phyloP scores from a whole-genome alignment of 2,113 vertebrate species.

The Scomber japonicus region DNA sequence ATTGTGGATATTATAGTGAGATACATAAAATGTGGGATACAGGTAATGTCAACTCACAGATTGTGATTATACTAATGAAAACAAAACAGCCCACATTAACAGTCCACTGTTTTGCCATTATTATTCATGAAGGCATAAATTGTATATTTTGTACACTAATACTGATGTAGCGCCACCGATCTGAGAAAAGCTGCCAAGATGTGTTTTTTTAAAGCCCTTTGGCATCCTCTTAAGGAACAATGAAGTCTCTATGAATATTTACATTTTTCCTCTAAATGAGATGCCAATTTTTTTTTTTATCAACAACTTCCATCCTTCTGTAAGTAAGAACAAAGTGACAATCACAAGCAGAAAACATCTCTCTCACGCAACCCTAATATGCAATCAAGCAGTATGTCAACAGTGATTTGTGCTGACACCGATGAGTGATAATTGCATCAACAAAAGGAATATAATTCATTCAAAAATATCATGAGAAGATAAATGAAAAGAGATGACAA shows the following conservation, averaged over 20 bases:
- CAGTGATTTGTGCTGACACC: constrained; percentile 67
- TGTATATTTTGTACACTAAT: constrained; percentile 42
- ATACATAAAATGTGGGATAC: background rate
- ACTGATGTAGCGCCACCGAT: constrained; percentile 47
- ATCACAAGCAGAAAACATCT: constrained; percentile 56
- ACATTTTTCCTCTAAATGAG: constrained; percentile 54
- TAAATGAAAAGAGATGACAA: constrained; percentile 45
- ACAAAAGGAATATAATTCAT: constrained; percentile 64
- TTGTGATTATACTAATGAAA: constrained; percentile 23
- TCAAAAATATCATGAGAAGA: constrained; percentile 49
- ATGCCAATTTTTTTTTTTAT: constrained; percentile 64
- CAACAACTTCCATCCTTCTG: constrained; percentile 61
- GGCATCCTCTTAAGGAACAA: constrained; percentile 55
- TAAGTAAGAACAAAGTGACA: constrained; percentile 58
- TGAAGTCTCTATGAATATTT: constrained; percentile 59
- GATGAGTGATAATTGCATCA: constrained; percentile 65
- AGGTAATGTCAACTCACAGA: constrained; percentile 15
- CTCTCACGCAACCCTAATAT: constrained; percentile 53
- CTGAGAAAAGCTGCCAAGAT: constrained; percentile 50
- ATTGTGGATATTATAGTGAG: background rate
- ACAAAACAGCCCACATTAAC: constrained; percentile 22
- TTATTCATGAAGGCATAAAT: constrained; percentile 43
- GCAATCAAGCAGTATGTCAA: constrained; percentile 76
- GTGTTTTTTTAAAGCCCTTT: constrained; percentile 48
- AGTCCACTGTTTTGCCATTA: constrained; percentile 37